A percentile compares a stretch with the other conserved stretches of the same genome.
phyloP scores from a whole-genome alignment of 2,888 invertebrate species.

The Anarsia innoxiella region DNA sequence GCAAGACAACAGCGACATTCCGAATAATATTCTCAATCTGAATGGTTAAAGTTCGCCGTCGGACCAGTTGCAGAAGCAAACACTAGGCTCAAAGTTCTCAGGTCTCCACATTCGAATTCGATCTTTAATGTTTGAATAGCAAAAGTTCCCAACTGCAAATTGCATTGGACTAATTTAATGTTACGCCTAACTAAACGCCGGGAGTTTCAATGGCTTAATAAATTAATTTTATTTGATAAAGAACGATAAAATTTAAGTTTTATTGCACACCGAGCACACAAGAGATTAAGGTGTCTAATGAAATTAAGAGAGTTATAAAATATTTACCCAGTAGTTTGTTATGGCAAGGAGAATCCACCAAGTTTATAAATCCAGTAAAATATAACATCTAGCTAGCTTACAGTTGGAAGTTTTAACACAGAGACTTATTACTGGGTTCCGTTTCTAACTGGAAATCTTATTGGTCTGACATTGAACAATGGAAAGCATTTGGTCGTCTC shows the following conservation, averaged over 20 bases:
- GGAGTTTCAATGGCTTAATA: not conserved
- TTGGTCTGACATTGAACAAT: conserved; percentile 16
- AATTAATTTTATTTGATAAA: not conserved
- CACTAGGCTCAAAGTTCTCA: conserved; percentile 29
- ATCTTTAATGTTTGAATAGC: conserved; percentile 24
- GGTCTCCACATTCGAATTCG: conserved; percentile 28
- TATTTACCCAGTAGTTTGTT: conserved; percentile 1
- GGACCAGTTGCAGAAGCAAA: conserved; percentile 33
- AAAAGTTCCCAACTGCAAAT: conserved; percentile 7
- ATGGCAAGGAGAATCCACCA: not conserved
- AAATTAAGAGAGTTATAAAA: conserved; percentile 8
- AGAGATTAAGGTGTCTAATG: conserved; percentile 1
- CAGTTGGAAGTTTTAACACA: conserved; percentile 5
- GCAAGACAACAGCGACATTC: conserved; percentile 33
- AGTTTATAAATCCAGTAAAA: conserved; percentile 5
- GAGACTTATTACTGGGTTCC: conserved; percentile 8
- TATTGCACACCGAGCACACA: not conserved
- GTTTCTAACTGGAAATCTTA: conserved; percentile 8
- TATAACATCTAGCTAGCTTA: conserved; percentile 11
- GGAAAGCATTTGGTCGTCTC: conserved; percentile 8
- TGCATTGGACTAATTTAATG: conserved; percentile 8
- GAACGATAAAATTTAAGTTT: not conserved
- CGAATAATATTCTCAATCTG: conserved; percentile 36
- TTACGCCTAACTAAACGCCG: not conserved
- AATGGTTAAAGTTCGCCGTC: conserved; percentile 44